phyloP scores from a whole-genome alignment of 2,888 invertebrate genomes.

The Elegia similella region DNA sequence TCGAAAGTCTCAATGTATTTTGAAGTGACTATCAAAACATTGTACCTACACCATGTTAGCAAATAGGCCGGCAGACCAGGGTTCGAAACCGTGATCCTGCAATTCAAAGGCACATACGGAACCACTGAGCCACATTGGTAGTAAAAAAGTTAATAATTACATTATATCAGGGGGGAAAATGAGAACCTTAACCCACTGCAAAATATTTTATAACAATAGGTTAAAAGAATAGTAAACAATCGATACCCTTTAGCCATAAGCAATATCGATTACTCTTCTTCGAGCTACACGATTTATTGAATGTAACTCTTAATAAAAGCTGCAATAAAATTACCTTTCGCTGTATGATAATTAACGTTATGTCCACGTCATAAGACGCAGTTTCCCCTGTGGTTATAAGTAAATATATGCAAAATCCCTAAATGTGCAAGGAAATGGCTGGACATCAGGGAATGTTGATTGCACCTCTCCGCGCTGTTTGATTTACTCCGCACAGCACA shows the following conservation, averaged over 20 bases:
- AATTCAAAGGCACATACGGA: too few species aligned
- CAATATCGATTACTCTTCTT: background rate
- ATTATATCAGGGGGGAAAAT: too few species aligned
- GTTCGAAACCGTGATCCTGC: too few species aligned
- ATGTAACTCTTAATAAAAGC: background rate
- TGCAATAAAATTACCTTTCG: background rate
- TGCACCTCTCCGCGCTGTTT: conserved; percentile 59
- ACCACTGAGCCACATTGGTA: too few species aligned
- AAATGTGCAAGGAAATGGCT: conserved; percentile 46
- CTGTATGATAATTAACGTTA: background rate
- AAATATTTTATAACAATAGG: background rate
- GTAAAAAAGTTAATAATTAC: too few species aligned
- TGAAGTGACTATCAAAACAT: too few species aligned
- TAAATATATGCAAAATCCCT: conserved; percentile 19
- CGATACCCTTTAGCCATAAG: background rate
- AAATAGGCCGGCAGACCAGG: too few species aligned
- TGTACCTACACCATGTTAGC: too few species aligned
- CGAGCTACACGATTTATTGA: background rate
- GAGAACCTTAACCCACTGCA: too few species aligned
- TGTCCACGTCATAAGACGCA: background rate
- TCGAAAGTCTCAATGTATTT: too few species aligned
- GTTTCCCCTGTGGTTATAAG: background rate
- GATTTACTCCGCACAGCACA: conserved; percentile 53
- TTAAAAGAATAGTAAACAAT: background rate
- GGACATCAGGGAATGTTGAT: conserved; percentile 62